phyloP scores from a whole-genome alignment of 2,888 invertebrate species.

The Megaustenia siamemsis region DNA sequence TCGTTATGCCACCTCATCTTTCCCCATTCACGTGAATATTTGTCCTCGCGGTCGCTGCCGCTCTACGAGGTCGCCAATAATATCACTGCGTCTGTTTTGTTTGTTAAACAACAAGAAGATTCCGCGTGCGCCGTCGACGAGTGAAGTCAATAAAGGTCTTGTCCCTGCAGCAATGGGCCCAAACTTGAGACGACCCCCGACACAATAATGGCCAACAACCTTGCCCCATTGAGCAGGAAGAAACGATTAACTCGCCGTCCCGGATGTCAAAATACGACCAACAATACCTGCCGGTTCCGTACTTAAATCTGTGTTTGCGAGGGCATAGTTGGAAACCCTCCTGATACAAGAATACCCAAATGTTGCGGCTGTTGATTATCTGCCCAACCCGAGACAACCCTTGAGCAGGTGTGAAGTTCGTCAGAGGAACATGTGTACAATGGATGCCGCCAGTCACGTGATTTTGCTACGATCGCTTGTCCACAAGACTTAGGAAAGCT shows the following conservation, averaged over 20 bases:
- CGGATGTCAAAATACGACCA: neutral
- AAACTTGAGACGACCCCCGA: neutral
- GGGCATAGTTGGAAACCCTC: neutral
- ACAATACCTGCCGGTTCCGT: neutral
- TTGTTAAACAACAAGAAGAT: neutral
- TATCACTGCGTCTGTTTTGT: conserved; percentile 12
- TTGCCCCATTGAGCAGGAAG: neutral
- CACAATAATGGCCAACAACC: neutral
- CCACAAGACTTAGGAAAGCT: no score
- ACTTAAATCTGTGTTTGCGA: neutral
- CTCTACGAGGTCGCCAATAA: neutral
- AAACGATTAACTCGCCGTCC: neutral
- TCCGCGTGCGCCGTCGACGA: neutral
- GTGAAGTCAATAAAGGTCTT: neutral
- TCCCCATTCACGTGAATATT: neutral
- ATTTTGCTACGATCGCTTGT: neutral
- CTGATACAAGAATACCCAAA: neutral
- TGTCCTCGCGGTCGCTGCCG: neutral
- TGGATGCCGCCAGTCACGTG: neutral
- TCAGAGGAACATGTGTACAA: neutral
- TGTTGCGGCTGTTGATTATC: neutral
- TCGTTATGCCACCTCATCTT: no score
- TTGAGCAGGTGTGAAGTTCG: neutral
- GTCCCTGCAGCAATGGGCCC: neutral
- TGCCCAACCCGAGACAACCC: neutral